A percentile compares a stretch with the other conserved stretches of the same genome.
phyloP scores from a whole-genome alignment of 2,888 invertebrate species.

The Watsonalla binaria region DNA sequence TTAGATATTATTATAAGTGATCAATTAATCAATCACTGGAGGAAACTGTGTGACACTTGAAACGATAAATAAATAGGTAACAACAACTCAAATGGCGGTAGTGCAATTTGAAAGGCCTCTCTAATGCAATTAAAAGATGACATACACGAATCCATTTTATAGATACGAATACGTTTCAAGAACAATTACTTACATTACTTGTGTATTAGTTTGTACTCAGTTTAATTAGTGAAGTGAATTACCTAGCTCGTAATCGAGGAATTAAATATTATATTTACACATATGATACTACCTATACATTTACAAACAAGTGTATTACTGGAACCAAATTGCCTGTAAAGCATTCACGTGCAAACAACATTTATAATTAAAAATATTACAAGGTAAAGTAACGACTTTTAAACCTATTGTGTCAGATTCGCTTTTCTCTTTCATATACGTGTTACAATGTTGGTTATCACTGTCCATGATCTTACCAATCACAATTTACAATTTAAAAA shows the following conservation, averaged over 20 bases:
- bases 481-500: not conserved
- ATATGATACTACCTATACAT: not conserved
- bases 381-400: slow-evolving; percentile 7
- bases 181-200: not conserved
- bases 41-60: no score
- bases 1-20: no score
- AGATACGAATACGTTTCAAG: slow-evolving; percentile 16
- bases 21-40: no score
- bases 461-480: not conserved
- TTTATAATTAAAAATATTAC: slow-evolving; percentile 11
- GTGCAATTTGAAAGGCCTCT: slow-evolving; percentile 36
- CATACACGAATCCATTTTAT: slow-evolving; percentile 45
- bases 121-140: slow-evolving; percentile 52
- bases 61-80: no score
- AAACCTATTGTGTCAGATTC: slow-evolving; percentile 9
- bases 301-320: not conserved
- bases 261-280: no score
- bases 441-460: not conserved
- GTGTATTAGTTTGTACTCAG: not conserved
- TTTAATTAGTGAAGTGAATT: not conserved
- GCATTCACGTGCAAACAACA: not conserved
- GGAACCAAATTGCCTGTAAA: not conserved
- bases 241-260: not conserved
- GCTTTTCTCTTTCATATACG: not conserved
- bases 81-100: no score